Evolutionary conservation across 1,140 invertebrate species (phyloP), one percentile per base, ranked within the genome.

Genomic region (Pseudoatta argentina): DNA sequence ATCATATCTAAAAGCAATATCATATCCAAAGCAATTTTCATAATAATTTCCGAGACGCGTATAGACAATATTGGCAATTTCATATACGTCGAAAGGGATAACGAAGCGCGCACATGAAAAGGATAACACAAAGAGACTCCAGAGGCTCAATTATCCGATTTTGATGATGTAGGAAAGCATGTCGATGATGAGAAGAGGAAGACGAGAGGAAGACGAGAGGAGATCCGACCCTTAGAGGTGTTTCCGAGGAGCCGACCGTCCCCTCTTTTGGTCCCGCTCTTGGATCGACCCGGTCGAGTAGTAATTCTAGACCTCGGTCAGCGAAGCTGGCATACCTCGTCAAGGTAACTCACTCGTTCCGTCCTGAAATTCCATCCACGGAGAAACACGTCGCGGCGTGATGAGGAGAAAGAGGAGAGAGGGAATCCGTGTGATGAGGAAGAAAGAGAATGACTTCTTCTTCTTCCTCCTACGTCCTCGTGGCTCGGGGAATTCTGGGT

Each of bases 401-500:
- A 51, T 1, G 30, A 44, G 24, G 18, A 8, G 27, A 61, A 53
- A 51, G 8, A 44, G 57, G 39, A 39, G 78, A 59, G 34, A 59
- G 34, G 3, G 21, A 71, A 44, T 69, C 53, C 51, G 14, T 30
- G 53, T 48, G 34, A 51, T 0, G 21, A 21, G 44, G n/a, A n/a
- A n/a, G 51, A 67, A 30, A 83, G 27, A 51, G 57, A 39, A 24
- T 3, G n/a, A 82, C 21, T 48, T 75, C 51, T 63, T 61, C 34
- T 55, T 51, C 51, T 18, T 73, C 72, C 51, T 87, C 66, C 48
- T 51, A 39, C 63, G 88, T 87, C 88, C 72, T 85, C 88, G 91
- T 91, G 88, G 53, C 89, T 91, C 88, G 87, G 88, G 90, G 86
- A 89, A 94, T 94, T 93, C 93, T 94, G 89, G 93, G 93, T 94